Conservation (phyloP, 2,113 vertebrate genomes). For the Pachypanchax playfairii region DNA sequence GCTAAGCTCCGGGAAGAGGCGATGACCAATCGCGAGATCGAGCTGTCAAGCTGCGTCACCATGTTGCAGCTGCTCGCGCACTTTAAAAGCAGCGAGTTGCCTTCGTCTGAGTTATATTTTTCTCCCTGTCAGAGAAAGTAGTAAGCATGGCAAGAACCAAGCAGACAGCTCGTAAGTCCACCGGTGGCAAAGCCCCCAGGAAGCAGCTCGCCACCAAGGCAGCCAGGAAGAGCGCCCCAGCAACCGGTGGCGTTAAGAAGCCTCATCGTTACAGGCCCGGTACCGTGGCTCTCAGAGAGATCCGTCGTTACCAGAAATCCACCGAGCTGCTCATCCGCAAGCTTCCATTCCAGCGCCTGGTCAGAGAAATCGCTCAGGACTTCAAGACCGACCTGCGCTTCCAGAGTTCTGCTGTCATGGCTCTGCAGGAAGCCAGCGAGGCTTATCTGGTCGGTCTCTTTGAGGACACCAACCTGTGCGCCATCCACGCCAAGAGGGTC, state of each 20-base stretch:
- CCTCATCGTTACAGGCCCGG: slow-evolving; percentile 1
- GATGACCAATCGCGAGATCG: too few relatives aligned
- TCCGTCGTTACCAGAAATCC: background rate
- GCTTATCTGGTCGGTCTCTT: slow-evolving; percentile 83
- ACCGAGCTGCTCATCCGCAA: background rate
- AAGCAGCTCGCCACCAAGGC: slow-evolving; percentile 33
- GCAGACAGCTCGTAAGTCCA: slow-evolving; percentile 56
- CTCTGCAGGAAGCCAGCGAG: slow-evolving; percentile 79
- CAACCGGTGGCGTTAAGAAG: slow-evolving; percentile 42
- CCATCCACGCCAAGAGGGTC: slow-evolving; percentile 83
- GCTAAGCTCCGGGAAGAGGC: too few relatives aligned
- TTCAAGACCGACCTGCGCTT: slow-evolving; percentile 48
- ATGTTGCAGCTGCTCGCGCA: too few relatives aligned
- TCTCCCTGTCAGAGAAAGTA: too few relatives aligned
- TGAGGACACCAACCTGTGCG: slow-evolving; percentile 83
- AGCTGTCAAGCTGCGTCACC: too few relatives aligned
- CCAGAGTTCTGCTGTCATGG: slow-evolving; percentile 10
- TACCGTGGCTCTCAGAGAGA: background rate
- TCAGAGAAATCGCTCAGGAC: slow-evolving; percentile 1
- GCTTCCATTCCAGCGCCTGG: background rate
- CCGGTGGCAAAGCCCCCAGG: slow-evolving; percentile 51
- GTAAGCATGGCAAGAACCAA: slow-evolving; percentile 50
- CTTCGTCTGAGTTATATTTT: too few relatives aligned
- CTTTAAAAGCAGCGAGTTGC: too few relatives aligned
- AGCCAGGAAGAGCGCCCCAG: slow-evolving; percentile 49